Evolutionary conservation across 2,113 vertebrate genomes (phyloP), one percentile per base, ranked within the genome.

Genomic region (Pseudorasbora parva): DNA sequence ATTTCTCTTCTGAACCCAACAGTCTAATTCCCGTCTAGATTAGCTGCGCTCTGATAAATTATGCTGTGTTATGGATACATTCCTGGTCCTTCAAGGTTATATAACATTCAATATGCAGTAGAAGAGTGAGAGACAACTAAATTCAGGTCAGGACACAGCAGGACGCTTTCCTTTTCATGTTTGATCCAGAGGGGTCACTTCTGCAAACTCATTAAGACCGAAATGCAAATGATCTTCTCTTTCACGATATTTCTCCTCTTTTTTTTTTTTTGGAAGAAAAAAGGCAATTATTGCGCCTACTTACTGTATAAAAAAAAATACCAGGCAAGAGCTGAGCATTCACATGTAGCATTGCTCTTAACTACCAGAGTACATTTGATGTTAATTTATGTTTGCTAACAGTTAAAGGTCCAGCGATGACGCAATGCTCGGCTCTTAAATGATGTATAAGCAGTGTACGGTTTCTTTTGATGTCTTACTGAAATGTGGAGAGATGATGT

Each of bases 161-260:
- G 94, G 94, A 91, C 91, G 89, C 90, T 87, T 93, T 91, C 89
- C 94, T 91, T 97, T 97, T 97, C 94, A 97, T 95, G 95, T 95
- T 92, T 93, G 94, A 95, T 95, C 95, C 95, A 95, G 91, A 92
- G 88, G 94, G 96, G 96, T 96, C 95, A 96, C 90, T 94, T 92
- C 92, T 92, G 91, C 93, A 88, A 93, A 95, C 95, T 96, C 95
- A 96, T 96, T 96, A 95, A 94, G 93, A 90, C 93, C 93, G 92
- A 96, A 96, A 95, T 97, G 93, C 91, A 91, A 94, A 95, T 94
- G 88, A 87, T 84, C 79, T 84, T 73, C 79, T 64, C 84, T 89
- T 85, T 87, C 85, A 86, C 83, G 85, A 72, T 82, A 43, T 73
- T 71, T 69, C 37, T 66, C 51, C 37, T 33, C 33, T 33, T 33